Evolutionary conservation across 2,113 vertebrate species (phyloP).

Genomic region (Sclerurus mexicanus): DNA sequence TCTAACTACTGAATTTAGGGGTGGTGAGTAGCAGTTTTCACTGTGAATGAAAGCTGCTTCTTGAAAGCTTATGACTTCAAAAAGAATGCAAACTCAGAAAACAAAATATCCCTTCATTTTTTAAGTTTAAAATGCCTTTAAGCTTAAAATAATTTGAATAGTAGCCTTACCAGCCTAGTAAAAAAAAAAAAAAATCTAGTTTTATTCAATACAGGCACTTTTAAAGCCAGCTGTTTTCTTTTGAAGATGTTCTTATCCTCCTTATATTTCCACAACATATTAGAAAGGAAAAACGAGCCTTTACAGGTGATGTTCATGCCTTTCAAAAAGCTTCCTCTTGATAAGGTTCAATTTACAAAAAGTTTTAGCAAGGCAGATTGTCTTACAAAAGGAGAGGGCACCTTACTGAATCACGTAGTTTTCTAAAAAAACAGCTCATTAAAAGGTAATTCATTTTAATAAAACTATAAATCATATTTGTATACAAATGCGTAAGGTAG

Average conservation of each 20-base stretch:
- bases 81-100: not conserved
- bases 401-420: not conserved
- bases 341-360: not conserved
- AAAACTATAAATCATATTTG: not conserved
- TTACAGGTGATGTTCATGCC: not conserved
- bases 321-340: not conserved
- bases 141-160: not conserved
- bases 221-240: not conserved
- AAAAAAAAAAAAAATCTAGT: not conserved
- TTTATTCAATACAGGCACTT: not conserved
- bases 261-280: not conserved
- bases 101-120: not conserved
- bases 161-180: not conserved
- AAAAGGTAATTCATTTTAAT: not conserved
- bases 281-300: not conserved
- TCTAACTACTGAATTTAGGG: not conserved
- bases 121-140: not conserved
- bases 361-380: not conserved
- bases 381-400: not conserved
- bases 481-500: not conserved
- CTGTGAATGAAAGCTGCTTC: not conserved
- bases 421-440: not conserved
- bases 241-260: not conserved
- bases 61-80: not conserved
- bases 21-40: not conserved